A percentile compares a stretch with the other conserved stretches of the same genome.
Evolutionary conservation across 2,113 vertebrate species (phyloP).

Genomic region (Chaetodon trifascialis): DNA sequence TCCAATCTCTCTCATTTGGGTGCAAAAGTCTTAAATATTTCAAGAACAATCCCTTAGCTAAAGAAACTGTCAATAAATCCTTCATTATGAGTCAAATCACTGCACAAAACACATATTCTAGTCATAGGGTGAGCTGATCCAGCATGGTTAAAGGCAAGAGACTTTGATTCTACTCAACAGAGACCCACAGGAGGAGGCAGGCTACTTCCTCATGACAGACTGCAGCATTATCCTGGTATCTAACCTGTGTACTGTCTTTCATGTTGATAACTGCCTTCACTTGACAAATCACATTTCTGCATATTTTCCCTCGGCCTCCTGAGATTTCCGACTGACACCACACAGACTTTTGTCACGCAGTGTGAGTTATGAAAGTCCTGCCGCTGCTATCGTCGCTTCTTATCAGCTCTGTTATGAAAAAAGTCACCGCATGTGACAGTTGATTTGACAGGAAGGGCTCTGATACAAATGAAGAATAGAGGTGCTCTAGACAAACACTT

Average conservation of each 20-base stretch:
- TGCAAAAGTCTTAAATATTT: neutral
- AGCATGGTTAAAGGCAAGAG: slow-evolving; percentile 15
- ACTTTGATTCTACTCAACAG: neutral
- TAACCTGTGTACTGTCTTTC: slow-evolving; percentile 25
- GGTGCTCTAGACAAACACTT: slow-evolving; percentile 52
- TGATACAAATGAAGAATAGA: slow-evolving; percentile 75
- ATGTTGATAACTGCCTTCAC: slow-evolving; percentile 37
- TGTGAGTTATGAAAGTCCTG: slow-evolving; percentile 67
- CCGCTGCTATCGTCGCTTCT: slow-evolving; percentile 58
- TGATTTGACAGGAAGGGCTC: slow-evolving; percentile 77
- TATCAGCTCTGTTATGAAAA: slow-evolving; percentile 74
- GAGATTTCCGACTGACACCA: slow-evolving; percentile 45
- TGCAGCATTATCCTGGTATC: slow-evolving; percentile 29
- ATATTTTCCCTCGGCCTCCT: slow-evolving; percentile 57
- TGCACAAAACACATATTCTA: neutral
- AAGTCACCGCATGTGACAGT: slow-evolving; percentile 67
- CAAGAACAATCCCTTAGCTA: neutral
- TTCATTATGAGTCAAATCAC: slow-evolving; percentile 1
- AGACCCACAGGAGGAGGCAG: slow-evolving; percentile 12
- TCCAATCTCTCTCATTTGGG: neutral
- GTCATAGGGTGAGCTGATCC: slow-evolving; percentile 3
- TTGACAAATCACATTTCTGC: slow-evolving; percentile 60
- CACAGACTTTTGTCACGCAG: slow-evolving; percentile 56
- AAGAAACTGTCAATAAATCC: neutral
- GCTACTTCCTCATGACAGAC: slow-evolving; percentile 24